Evolutionary conservation across 2,113 vertebrate species (phyloP).

Genomic region (Carollia perspicillata): DNA sequence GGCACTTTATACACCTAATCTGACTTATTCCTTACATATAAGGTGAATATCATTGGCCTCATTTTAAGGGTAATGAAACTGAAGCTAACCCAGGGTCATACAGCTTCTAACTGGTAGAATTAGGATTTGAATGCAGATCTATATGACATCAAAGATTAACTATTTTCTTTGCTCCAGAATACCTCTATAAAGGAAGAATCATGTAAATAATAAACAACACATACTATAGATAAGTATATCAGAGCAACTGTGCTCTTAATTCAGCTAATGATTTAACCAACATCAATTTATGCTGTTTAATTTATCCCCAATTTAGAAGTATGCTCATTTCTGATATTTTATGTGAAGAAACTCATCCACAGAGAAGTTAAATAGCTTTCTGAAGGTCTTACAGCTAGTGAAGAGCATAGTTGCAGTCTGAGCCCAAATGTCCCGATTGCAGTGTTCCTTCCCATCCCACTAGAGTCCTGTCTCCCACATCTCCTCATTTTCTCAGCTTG

Average conservation of each 20-base stretch:
- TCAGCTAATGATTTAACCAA: neutral
- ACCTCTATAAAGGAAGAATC: neutral
- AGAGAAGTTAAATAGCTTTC: neutral
- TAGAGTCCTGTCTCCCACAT: neutral
- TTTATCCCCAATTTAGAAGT: neutral
- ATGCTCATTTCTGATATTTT: neutral
- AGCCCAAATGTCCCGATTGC: neutral
- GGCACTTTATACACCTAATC: neutral
- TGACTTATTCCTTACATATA: neutral
- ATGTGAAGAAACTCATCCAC: neutral
- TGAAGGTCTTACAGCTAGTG: neutral
- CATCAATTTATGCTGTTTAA: neutral
- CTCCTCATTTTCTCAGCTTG: neutral
- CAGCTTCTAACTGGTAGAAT: neutral
- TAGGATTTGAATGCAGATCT: neutral
- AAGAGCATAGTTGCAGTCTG: neutral
- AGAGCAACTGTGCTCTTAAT: neutral
- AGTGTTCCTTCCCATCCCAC: neutral
- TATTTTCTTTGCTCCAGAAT: neutral
- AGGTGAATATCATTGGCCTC: neutral
- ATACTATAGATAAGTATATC: neutral
- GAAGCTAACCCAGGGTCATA: neutral
- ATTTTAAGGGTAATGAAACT: neutral
- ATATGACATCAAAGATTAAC: neutral
- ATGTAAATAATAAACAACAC: neutral